Percentiles rank a stretch among this genome's conserved stretches.
Evolutionary conservation across 2,797 vertebrate genomes (phyloP).

Genomic region (Craterocephalus amniculus): DNA sequence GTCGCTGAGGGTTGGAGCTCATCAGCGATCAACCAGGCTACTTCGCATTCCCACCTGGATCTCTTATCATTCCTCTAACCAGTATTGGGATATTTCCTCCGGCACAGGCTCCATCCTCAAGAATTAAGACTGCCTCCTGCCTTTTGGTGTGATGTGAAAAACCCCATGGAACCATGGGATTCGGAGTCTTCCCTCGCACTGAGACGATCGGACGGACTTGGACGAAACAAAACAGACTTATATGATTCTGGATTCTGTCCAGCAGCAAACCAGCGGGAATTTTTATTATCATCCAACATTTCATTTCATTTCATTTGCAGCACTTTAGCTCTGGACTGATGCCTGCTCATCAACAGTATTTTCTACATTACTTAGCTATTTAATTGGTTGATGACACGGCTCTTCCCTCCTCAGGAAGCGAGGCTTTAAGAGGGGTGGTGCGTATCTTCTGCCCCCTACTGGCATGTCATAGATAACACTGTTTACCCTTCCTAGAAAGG

Average conservation of each 20-base stretch:
- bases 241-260: constrained; percentile 72
- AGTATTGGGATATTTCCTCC: constrained; percentile 62
- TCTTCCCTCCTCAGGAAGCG: constrained; percentile 73
- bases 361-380: constrained; percentile 64
- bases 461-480: constrained; percentile 58
- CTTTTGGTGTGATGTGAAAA: constrained; percentile 70
- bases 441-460: constrained; percentile 46
- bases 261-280: constrained; percentile 72
- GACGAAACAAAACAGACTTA: constrained; percentile 75
- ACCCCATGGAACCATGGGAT: constrained; percentile 81
- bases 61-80: constrained; percentile 80
- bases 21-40: constrained; percentile 59
- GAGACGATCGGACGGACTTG: constrained; percentile 81
- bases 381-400: constrained; percentile 65
- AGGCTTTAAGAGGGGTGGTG: constrained; percentile 53
- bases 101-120: constrained; percentile 66
- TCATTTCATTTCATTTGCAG: constrained; percentile 80
- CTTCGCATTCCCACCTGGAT: constrained; percentile 68
- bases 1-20: constrained; percentile 63
- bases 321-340: constrained; percentile 85
- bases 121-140: constrained; percentile 68
- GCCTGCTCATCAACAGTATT: constrained; percentile 64
- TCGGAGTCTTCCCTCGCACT: constrained; percentile 83
- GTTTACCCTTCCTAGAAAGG: constrained; percentile 50
- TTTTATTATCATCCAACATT: constrained; percentile 70